These are phyloP conservation scores for Molossus alvarezi DNA, from an alignment of 2,797 vertebrate species.

Conservation along the genomic window DNA sequence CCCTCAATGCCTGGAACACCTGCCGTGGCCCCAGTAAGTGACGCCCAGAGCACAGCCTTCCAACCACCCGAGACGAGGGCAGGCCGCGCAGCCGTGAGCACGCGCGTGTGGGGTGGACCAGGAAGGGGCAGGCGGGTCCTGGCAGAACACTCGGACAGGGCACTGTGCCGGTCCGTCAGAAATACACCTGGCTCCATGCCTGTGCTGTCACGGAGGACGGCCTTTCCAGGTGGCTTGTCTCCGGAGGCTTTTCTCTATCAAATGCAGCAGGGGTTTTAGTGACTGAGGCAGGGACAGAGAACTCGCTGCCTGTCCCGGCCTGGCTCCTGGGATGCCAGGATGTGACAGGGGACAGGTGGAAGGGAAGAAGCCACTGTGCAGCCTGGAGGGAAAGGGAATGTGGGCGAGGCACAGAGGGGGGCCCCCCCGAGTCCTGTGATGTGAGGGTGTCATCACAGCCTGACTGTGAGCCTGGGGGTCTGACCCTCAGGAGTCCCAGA, in stretches of 20 bases:
- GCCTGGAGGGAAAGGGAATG: background rate
- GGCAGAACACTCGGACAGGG: background rate
- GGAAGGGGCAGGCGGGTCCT: background rate
- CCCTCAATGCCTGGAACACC: background rate
- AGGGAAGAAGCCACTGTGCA: background rate
- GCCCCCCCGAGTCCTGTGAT: background rate
- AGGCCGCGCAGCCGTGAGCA: background rate
- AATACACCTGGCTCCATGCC: conserved; percentile 9
- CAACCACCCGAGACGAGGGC: background rate
- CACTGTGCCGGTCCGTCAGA: conserved; percentile 46
- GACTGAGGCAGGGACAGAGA: background rate
- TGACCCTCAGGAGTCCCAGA: background rate
- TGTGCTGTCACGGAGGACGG: background rate
- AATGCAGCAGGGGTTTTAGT: background rate
- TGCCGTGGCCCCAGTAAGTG: background rate
- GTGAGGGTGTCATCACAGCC: background rate
- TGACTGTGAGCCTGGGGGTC: background rate
- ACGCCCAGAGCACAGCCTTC: background rate
- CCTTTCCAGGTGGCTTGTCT: background rate
- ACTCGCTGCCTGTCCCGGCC: background rate
- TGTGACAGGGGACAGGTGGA: background rate
- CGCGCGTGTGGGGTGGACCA: fast-evolving
- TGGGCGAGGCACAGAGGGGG: background rate
- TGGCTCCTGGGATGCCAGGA: background rate
- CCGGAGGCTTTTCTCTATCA: background rate